Conservation (phyloP, 2,797 vertebrate species). For the Poeciliopsis gracilis region DNA sequence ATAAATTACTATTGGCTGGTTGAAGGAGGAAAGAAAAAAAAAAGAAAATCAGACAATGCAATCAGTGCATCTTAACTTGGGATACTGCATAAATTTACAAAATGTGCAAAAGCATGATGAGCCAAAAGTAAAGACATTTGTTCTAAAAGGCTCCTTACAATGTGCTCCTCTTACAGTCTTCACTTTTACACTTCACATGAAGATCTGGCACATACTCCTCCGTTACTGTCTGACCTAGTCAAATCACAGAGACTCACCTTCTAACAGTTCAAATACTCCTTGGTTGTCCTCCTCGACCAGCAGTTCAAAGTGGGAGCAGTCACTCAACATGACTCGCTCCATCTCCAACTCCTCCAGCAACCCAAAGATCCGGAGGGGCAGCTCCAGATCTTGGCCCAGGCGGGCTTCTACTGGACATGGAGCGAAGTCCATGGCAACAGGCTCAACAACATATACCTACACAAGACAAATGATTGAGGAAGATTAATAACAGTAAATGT, state of each 20-base stretch:
- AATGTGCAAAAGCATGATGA: not conserved
- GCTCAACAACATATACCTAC: constrained; percentile 92
- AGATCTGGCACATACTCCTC: not conserved
- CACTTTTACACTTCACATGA: not conserved
- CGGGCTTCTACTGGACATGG: constrained; percentile 88
- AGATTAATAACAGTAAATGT: not conserved
- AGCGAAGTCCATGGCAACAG: constrained; percentile 91
- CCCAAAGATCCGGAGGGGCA: constrained; percentile 90
- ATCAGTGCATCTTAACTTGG: not conserved
- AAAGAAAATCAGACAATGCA: not conserved
- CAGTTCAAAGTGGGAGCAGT: constrained; percentile 94
- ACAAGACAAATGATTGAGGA: not conserved
- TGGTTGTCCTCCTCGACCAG: constrained; percentile 87
- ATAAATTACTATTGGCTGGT: not conserved
- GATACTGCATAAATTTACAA: not conserved
- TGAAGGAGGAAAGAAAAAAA: not conserved
- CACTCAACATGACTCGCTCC: constrained; percentile 85
- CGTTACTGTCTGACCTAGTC: not conserved
- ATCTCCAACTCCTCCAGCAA: constrained; percentile 74
- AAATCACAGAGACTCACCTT: constrained; percentile 74
- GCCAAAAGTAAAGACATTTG: not conserved
- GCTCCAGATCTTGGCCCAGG: constrained; percentile 85
- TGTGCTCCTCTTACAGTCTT: not conserved
- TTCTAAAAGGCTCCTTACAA: not conserved
- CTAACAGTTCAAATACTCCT: constrained; percentile 84